phyloP scores from a whole-genome alignment of 2,113 vertebrate species.

The Micronycteris hirsuta region DNA sequence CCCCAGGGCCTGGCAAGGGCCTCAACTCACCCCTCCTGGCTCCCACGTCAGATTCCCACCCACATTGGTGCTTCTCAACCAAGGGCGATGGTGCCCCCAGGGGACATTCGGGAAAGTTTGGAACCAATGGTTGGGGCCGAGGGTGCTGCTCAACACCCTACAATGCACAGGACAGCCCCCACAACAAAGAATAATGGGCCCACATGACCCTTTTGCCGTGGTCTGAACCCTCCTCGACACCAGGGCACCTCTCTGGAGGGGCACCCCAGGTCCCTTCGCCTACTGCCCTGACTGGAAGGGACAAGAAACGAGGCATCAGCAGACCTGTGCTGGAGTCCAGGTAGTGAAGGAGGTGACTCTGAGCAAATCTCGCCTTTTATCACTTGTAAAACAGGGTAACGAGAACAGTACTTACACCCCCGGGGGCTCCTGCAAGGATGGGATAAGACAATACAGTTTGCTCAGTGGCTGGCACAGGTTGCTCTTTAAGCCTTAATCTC shows the following conservation, averaged over 20 bases:
- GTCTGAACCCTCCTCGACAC: background rate
- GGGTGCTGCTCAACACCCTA: fast-evolving
- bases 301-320: background rate
- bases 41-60: background rate
- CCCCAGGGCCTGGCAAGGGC: background rate
- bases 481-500: background rate
- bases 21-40: background rate
- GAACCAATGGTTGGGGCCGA: background rate
- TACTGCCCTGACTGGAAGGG: background rate
- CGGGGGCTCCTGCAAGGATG: background rate
- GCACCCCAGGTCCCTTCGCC: fast-evolving
- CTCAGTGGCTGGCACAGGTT: background rate
- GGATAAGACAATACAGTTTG: background rate
- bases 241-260: fast-evolving
- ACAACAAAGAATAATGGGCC: no score
- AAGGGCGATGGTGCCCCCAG: fast-evolving
- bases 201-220: fast-evolving
- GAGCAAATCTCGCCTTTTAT: background rate
- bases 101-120: background rate
- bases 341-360: background rate
- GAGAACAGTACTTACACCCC: background rate
- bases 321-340: background rate
- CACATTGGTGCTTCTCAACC: background rate
- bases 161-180: background rate
- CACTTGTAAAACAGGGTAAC: background rate